Conservation (phyloP, 2,113 vertebrate genomes). For the Oenanthe melanoleuca region DNA sequence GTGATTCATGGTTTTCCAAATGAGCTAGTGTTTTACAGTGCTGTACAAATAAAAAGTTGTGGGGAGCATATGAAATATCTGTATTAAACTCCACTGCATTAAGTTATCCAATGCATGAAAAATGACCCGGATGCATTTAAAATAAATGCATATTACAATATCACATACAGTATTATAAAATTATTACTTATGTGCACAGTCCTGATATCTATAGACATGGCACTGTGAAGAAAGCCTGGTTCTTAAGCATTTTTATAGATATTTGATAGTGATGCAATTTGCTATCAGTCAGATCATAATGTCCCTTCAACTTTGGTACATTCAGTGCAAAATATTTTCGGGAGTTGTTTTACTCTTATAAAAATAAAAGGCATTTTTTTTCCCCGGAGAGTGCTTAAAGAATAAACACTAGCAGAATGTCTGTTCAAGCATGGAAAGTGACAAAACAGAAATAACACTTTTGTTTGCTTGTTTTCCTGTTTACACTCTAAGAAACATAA, state of each 20-base stretch:
- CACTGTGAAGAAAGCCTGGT: slow-evolving; percentile 68
- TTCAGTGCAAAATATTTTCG: slow-evolving; percentile 80
- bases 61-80: slow-evolving; percentile 71
- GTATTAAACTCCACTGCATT: slow-evolving; percentile 76
- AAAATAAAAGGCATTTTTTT: slow-evolving; percentile 80
- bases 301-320: slow-evolving; percentile 82
- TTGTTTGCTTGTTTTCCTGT: slow-evolving; percentile 61
- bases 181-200: slow-evolving; percentile 78
- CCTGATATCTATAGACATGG: slow-evolving; percentile 70
- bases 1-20: slow-evolving; percentile 32
- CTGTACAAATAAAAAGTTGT: slow-evolving; percentile 77
- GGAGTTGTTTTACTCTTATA: slow-evolving; percentile 76
- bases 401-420: slow-evolving; percentile 71
- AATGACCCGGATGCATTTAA: slow-evolving; percentile 76
- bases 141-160: slow-evolving; percentile 79
- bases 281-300: slow-evolving; percentile 61
- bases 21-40: slow-evolving; percentile 49
- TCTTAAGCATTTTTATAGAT: slow-evolving; percentile 68
- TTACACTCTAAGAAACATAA: slow-evolving; percentile 74
- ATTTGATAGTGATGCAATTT: slow-evolving; percentile 67
- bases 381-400: slow-evolving; percentile 73
- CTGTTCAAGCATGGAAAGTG: slow-evolving; percentile 69
- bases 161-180: slow-evolving; percentile 75
- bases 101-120: slow-evolving; percentile 76
- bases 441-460: slow-evolving; percentile 50